These are phyloP conservation scores for Limnodromus scolopaceus DNA, from an alignment of 2,797 vertebrate species.

Conservation along the genomic window DNA sequence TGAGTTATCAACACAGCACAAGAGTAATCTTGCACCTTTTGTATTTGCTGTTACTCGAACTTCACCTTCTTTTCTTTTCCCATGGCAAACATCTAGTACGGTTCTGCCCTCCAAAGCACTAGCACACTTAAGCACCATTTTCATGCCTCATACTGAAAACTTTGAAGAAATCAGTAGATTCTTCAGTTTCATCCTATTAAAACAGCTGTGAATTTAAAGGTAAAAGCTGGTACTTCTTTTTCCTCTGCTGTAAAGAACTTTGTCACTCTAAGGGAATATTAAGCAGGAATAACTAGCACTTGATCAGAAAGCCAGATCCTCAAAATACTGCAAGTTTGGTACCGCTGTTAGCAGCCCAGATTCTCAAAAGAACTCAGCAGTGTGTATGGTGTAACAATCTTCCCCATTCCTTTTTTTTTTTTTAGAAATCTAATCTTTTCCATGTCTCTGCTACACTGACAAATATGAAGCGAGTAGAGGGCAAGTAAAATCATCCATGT, in stretches of 20 bases:
- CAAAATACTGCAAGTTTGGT: neutral
- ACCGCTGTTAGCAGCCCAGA: neutral
- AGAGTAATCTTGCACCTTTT: neutral
- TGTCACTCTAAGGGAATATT: neutral
- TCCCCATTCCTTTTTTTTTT: fast-evolving
- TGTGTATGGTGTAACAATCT: neutral
- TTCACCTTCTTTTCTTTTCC: neutral
- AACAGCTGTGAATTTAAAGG: neutral
- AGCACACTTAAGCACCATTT: neutral
- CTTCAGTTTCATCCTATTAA: neutral
- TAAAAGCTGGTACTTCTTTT: neutral
- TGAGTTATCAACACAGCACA: neutral
- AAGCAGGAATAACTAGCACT: neutral
- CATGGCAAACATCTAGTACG: neutral
- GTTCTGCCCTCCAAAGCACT: neutral
- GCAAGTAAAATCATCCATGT: neutral
- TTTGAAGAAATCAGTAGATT: neutral
- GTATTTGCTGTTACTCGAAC: slow-evolving; percentile 3
- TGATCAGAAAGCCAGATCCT: neutral
- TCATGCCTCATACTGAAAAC: neutral
- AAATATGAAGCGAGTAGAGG: neutral
- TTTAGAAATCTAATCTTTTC: neutral
- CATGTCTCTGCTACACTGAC: neutral
- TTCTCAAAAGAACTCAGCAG: neutral
- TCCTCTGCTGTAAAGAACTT: neutral